A percentile compares a stretch with the other conserved stretches of the same genome.
phyloP scores from a whole-genome alignment of 1,140 invertebrate genomes.

The Scaptodrosophila lebanonensis region DNA sequence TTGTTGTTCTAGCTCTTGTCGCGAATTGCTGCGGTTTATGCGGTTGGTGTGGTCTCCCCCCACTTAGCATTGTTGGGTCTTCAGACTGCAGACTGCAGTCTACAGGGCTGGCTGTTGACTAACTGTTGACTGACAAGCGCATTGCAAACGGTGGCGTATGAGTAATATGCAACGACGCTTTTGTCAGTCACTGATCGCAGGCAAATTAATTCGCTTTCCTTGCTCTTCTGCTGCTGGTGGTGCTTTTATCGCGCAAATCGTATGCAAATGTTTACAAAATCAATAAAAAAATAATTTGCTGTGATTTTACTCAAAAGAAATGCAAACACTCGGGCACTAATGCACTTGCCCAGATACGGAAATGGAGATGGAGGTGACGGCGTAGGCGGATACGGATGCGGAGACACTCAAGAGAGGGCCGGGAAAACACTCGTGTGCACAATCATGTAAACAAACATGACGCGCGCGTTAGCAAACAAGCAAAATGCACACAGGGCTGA shows the following conservation, averaged over 20 bases:
- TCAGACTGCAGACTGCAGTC: too few relatives aligned
- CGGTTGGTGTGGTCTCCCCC: not conserved
- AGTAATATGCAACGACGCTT: not conserved
- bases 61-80: not conserved
- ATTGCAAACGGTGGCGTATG: constrained; percentile 13
- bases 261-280: constrained; percentile 63
- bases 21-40: constrained; percentile 50
- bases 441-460: constrained; percentile 66
- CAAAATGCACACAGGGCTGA: too few relatives aligned
- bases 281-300: constrained; percentile 72
- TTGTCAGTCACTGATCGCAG: constrained; percentile 1
- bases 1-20: constrained; percentile 16
- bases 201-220: constrained; percentile 68
- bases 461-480: too few relatives aligned
- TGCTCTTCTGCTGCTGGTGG: constrained; percentile 23
- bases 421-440: constrained; percentile 51
- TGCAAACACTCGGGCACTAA: constrained; percentile 20
- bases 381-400: too few relatives aligned
- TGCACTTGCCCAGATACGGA: not conserved
- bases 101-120: constrained; percentile 20
- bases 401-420: too few relatives aligned
- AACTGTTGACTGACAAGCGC: constrained; percentile 51
- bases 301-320: constrained; percentile 66
- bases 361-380: too few relatives aligned
- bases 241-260: constrained; percentile 60